Evolutionary conservation across 2,888 invertebrate genomes (phyloP), one percentile per base, ranked within the genome.

Genomic region (Chalcis sispes): DNA sequence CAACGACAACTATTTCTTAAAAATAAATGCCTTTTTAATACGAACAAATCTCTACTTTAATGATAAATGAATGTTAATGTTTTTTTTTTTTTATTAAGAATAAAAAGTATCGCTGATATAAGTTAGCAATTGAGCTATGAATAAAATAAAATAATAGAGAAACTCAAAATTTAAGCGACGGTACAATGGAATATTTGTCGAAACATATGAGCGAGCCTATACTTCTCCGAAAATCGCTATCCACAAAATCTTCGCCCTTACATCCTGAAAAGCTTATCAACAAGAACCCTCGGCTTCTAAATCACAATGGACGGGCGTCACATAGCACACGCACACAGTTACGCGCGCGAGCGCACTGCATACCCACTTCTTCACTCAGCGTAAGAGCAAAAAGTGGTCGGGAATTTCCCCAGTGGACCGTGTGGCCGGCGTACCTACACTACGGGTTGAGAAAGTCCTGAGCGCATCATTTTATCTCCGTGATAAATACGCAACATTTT

Each of bases 401-500:
- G 18, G 40, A 70, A 46, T 75, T 52, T 46, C 48, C 54, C 54
- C 23, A 27, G 18, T 8, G 46, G 40, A 42, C 20, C 5, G 7
- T 7, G 42, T 32, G 58, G 13, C 13, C 36, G 25, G 42, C 58
- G 10, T n/a, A n/a, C n/a, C n/a, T n/a, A n/a, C n/a, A n/a, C n/a
- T n/a, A n/a, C n/a, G n/a, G n/a, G n/a, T n/a, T n/a, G n/a, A n/a
- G 5, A 23, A 25, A 42, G 15, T 32, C 36, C 50, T 20, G 42
- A 10, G 56, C 86, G 84, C 87, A 86, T 87, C 85, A 86, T 86
- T 87, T 87, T 87, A 87, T 88, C 86, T 87, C 84, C 84, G 84
- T 88, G 88, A 88, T 88, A 85, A 88, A 88, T 88, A 87, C 85
- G 87, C 86, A 84, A 87, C 86, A 87, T 87, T 88, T 88, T 86